Evolutionary conservation across 2,888 invertebrate species (phyloP), one percentile per base, ranked within the genome.

Genomic region (Ormyrus rosae): DNA sequence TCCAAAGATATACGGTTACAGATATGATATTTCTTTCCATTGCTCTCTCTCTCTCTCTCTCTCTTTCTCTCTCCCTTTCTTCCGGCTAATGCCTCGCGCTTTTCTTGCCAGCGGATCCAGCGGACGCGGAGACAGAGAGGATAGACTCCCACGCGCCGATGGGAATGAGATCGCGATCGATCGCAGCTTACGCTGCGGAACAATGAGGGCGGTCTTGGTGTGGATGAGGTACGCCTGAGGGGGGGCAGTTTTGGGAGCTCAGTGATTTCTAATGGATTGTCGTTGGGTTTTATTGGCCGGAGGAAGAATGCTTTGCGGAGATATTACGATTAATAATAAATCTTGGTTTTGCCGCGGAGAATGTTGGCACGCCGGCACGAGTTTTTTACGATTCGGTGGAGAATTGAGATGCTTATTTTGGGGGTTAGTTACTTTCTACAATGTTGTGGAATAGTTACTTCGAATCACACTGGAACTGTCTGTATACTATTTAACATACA

Each of bases 151-250:
- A 34, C 34, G 34, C 34, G 34, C 34, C 51, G 63, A 77, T 77
- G 77, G 64, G 77, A 77, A 77, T 56, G 34, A 13, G 70, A 76
- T 77, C 77, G 61, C 68, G 75, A 75, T 68, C 75, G 61, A 63
- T 68, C 69, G 55, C 64, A 45, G 19, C 56, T 48, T 9, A 46
- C 48, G 61, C 61, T 3, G 61, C n/a, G 48, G 6, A 46, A 46
- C 8, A 10, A 45, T 46, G 46, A 46, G 46, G 11, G 19, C 9
- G 10, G 6, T 50, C 5, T 65, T 8, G 68, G 68, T 67, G 67
- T 19, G 7, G 67, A 68, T 55, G 65, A 55, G 46, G 34, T 3
- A 34, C 34, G 34, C 4, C 4, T 3, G 34, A 34, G 34, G 34
- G 61, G 61, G 34, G 34, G 34, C 34, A 34, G 34, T 34, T 34